These are phyloP conservation scores for Nymphicus hollandicus DNA, from an alignment of 2,113 vertebrate species.

Conservation along the genomic window DNA sequence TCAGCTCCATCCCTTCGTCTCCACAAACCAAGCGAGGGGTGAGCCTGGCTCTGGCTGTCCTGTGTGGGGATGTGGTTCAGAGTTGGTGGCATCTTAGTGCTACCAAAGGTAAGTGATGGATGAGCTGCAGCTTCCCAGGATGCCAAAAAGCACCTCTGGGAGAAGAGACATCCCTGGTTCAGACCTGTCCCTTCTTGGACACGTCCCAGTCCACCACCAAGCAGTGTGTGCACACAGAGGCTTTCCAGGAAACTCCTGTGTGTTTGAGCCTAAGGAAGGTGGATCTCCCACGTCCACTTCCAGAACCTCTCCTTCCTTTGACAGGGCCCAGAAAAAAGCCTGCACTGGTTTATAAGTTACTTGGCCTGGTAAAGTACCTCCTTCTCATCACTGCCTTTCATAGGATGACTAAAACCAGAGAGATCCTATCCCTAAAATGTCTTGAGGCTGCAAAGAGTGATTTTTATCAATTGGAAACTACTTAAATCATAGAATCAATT, in stretches of 20 bases:
- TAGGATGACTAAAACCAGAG: not conserved
- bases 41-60: not conserved
- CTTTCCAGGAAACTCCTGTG: not conserved
- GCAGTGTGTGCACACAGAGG: accelerated
- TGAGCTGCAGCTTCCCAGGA: not conserved
- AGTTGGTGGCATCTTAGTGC: not conserved
- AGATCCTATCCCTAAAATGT: not conserved
- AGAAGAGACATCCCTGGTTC: not conserved
- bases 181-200: not conserved
- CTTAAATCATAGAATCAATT: not conserved
- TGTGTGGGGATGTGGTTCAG: accelerated
- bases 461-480: not conserved
- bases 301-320: not conserved
- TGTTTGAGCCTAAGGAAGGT: not conserved
- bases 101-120: not conserved
- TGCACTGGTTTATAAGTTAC: not conserved
- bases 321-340: accelerated
- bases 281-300: not conserved
- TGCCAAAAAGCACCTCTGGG: not conserved
- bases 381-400: not conserved
- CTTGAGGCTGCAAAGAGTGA: not conserved
- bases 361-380: not conserved
- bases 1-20: not conserved
- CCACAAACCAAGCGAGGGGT: accelerated
- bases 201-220: accelerated